Base-by-base conservation (phyloP, 2,797 vertebrate species). In the Argyrosomus regius region DNA sequence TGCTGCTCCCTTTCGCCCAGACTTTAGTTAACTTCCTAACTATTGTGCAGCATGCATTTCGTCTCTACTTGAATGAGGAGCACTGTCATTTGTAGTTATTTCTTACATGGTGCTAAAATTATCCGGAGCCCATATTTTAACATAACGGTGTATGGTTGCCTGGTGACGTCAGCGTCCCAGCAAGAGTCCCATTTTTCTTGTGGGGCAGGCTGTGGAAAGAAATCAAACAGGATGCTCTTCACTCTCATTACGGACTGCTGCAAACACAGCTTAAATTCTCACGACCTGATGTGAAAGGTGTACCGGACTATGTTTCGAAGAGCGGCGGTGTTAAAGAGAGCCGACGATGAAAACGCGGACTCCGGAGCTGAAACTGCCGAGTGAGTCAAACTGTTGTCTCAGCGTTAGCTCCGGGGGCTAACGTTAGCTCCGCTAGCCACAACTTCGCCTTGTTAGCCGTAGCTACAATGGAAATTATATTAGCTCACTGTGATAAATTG, bases 311-410 rank as follows among this genome's bases (percentile, higher is more conserved):
- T 95, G 93, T 82, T 91, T 50, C 71, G 79, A 14, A 72, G 82
- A 80, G 75, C 72, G 35, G 75, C 35, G 80, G 31, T 39, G 54
- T 62, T 84, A 7, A 74, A 80, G 57, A 84, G 84, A 76, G 56
- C 61, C 43, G 80, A 91, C 6, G 81, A 95, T 93, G 95, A 87
- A 24, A 89, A 87, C 83, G 83, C 63, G 80, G 94, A 95, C 79
- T 93, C 93, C 1, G 94, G 93, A 81, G 93, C 93, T 24, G 94
- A 95, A 82, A 93, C 93, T 49, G 93, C 89, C 62, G 92, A 92
- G 95, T 96, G 87, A 95, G 95, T 95, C 81, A 28, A 39, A 77
- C 20, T 18, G 78, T 77, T 53, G 41, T 63, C 28, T 60, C 46
- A 1, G 59, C 24, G 69, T 79, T 92, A 91, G 92, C 91, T 86